phyloP scores from a whole-genome alignment of 2,888 invertebrate species.

The Tanypteryx hageni region DNA sequence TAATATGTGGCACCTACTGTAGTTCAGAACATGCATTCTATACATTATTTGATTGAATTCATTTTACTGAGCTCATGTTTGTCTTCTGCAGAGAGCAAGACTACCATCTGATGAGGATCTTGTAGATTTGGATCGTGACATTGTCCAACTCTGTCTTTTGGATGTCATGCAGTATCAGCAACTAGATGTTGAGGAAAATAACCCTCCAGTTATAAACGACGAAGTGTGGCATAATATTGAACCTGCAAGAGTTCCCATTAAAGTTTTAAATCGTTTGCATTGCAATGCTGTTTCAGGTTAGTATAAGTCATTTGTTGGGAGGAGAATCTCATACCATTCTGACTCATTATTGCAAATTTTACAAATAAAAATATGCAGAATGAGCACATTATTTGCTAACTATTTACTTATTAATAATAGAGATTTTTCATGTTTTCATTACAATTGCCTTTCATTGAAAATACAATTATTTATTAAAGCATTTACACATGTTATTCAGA shows the following conservation, averaged over 20 bases:
- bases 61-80: not conserved
- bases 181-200: constrained; percentile 30
- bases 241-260: not conserved
- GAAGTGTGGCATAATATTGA: not conserved
- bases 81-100: not conserved
- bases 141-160: constrained; percentile 13
- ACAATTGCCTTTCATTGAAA: too few relatives aligned
- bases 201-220: not conserved
- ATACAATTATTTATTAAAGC: too few relatives aligned
- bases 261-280: not conserved
- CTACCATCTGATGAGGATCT: not conserved
- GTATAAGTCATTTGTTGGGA: not conserved
- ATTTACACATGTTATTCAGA: too few relatives aligned
- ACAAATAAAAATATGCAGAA: too few relatives aligned
- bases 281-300: not conserved
- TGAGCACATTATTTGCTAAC: too few relatives aligned
- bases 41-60: too few relatives aligned
- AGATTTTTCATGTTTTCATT: too few relatives aligned
- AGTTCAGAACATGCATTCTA: too few relatives aligned
- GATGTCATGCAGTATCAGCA: constrained; percentile 38
- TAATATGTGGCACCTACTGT: too few relatives aligned
- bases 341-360: too few relatives aligned
- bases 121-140: constrained; percentile 27
- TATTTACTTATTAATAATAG: too few relatives aligned
- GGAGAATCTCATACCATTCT: not conserved